Evolutionary conservation across 23 tunicate species (phyloP), one percentile per base, ranked within the genome.

Genomic region (Aplidium turbinatum): DNA sequence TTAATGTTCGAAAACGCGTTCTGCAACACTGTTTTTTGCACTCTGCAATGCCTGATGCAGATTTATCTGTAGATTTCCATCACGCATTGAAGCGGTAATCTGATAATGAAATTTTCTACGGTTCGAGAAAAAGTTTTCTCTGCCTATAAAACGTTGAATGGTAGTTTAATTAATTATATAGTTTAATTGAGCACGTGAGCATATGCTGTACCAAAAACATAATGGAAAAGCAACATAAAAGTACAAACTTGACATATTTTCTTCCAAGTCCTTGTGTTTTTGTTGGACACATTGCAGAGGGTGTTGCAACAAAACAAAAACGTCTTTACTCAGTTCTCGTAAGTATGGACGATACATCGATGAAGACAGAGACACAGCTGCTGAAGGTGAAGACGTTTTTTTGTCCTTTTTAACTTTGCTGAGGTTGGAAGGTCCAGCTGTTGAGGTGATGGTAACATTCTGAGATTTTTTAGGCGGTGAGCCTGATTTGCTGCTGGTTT

Each of bases 401-500:
- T 47, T 70, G 4, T 70, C 76, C 47, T 70, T 70, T 48, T 70
- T 70, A 21, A 26, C 35, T 70, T 70, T 70, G 21, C 3, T 13
- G 9, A 13, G 7, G 47, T 47, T 47, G 11, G 22, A 3, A 18
- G 73, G 51, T 16, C 9, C 4, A 7, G 9, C 24, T 4, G 76
- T 22, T 9, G 58, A 47, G 23, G 39, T 6, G n/a, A 47, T 47
- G 36, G 36, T 70, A 34, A 34, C 24, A 26, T 70, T 70, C 11
- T 70, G 76, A 4, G 58, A 28, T 70, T 70, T 70, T 16, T 9
- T 31, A 19, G 19, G 11, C 7, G 76, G 36, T 2, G 21, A 5
- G 33, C 4, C 19, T 9, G 76, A 70, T 6, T 23, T 55, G 27
- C 31, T 4, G 16, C 50, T 16, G 21, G 52, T 38, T 26, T 32